Evolutionary conservation across 2,797 vertebrate genomes (phyloP).

Genomic region (Pristis pectinata): DNA sequence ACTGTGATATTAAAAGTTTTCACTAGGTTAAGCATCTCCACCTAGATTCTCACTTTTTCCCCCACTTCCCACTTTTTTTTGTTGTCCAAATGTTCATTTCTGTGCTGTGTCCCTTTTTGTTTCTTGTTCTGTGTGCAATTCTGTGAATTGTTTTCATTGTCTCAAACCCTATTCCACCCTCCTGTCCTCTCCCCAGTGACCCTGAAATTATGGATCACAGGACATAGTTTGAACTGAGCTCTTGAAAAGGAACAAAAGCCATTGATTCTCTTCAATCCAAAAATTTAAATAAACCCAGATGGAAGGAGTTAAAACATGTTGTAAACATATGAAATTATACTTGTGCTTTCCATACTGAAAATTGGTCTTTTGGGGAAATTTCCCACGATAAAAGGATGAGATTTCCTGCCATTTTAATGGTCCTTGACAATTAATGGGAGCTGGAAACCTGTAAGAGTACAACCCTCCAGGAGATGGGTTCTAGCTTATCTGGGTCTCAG

Average conservation of each 20-base stretch:
- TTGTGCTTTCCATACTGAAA: neutral
- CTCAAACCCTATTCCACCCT: neutral
- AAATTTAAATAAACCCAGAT: neutral
- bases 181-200: neutral
- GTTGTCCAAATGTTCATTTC: neutral
- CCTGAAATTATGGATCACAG: neutral
- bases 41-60: neutral
- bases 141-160: neutral
- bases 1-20: neutral
- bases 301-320: neutral
- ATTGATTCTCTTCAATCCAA: neutral
- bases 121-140: neutral
- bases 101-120: neutral
- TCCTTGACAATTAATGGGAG: neutral
- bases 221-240: neutral
- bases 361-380: neutral
- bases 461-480: neutral
- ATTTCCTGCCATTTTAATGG: neutral
- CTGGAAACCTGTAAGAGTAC: neutral
- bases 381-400: neutral
- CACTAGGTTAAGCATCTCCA: neutral
- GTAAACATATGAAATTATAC: neutral
- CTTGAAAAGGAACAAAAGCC: neutral
- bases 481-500: neutral
- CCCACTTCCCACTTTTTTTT: neutral